Base-by-base conservation (phyloP, 2,797 vertebrate genomes). In the Prunella strophiata region DNA sequence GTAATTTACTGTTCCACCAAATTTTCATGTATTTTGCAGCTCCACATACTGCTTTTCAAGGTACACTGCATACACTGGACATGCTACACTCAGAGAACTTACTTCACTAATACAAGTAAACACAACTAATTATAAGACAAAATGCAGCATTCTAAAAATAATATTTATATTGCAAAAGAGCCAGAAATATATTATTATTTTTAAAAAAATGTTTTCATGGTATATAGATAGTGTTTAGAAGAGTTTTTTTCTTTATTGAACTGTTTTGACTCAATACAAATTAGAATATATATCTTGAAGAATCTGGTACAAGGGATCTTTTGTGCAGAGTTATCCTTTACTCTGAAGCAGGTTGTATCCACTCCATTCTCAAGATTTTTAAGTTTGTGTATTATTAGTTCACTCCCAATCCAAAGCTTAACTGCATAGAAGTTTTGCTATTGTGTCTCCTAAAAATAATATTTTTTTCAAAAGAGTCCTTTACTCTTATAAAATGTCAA, bases 361-460 rank as follows among this genome's bases (percentile, higher is more conserved):
- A 66, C 18, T 62, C 29, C 40, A 58, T 51, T 57, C 25, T 47
- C 58, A 73, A 59, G 30, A 62, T 36, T 74, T 75, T 55, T 38
- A 82, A 29, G 18, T 61, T 38, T 81, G 3, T 50, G 3, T 47
- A 16, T 48, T 61, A 47, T 9, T 77, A 43, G 42, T 45, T 88
- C 20, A 38, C 4, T 86, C 77, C 4, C 18, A 63, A 23, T 50
- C 7, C 5, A 20, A 59, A 80, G 5, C 34, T 80, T 75, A 85
- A 80, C 11, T 63, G 22, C 52, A 13, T 50, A 77, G 88, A 50
- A 52, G 2, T 8, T 68, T 25, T 71, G 3, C 10, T 80, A 45
- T 9, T 1, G 0, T 23, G 11, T 43, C 30, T 26, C n/a, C 22
- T 27, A 66, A 50, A 76, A 54, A 52, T 1, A 57, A 10, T 2